A percentile compares a stretch with the other conserved stretches of the same genome.
These are phyloP conservation scores for Polyommatus icarus DNA, from an alignment of 2,888 invertebrate genomes.

Conservation along the genomic window DNA sequence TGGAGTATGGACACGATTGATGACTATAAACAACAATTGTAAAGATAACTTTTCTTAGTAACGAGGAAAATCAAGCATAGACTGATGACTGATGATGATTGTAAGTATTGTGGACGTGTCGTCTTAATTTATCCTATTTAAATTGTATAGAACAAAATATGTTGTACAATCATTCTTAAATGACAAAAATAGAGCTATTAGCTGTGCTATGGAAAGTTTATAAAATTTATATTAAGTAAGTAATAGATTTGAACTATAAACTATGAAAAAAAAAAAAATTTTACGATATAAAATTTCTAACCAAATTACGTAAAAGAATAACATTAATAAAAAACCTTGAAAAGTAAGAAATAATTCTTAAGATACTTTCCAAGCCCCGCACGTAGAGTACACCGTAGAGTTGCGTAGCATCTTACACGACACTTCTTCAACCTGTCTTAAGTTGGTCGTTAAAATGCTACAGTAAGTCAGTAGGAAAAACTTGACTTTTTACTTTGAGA, in stretches of 20 bases:
- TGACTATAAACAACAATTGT: neutral
- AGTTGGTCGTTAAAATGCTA: constrained; percentile 7
- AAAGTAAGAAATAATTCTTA: neutral
- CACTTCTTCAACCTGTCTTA: constrained; percentile 14
- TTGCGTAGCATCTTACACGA: neutral
- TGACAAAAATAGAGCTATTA: neutral
- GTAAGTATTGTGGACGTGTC: neutral
- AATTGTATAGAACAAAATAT: too few species aligned
- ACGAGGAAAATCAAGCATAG: neutral
- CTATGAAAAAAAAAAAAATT: too few species aligned
- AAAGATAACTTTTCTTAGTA: neutral
- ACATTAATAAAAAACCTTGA: neutral
- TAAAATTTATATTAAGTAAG: too few species aligned
- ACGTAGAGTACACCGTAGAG: neutral
- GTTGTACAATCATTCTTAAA: neutral
- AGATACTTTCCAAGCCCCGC: neutral
- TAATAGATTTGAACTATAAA: too few species aligned
- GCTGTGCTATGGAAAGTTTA: too few species aligned
- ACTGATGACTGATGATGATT: neutral
- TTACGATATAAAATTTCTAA: neutral
- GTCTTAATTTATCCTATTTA: too few species aligned
- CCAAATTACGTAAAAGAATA: neutral
- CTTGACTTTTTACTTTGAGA: constrained; percentile 10
- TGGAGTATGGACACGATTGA: constrained; percentile 13
- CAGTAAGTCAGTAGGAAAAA: constrained; percentile 9